Evolutionary conservation across 2,888 invertebrate genomes (phyloP).

Genomic region (Xestia c-nigrum): DNA sequence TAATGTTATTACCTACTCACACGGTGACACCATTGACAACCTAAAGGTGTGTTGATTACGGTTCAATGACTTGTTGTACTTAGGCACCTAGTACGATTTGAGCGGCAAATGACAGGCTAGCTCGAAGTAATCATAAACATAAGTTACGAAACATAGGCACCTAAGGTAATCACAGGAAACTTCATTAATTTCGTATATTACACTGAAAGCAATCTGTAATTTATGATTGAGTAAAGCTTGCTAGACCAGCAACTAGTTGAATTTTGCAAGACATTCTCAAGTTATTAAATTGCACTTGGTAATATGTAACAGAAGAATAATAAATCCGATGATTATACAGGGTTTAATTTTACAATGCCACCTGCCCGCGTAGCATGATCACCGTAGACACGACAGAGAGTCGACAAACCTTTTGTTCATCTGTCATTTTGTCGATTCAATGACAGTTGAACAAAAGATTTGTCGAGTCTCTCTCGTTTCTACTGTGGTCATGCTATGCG

Average conservation of each 20-base stretch:
- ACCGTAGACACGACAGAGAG: too few relatives aligned
- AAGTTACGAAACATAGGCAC: constrained; percentile 31
- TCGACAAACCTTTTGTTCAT: too few relatives aligned
- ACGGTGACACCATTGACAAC: not conserved
- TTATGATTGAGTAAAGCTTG: constrained; percentile 25
- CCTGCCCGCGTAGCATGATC: too few relatives aligned
- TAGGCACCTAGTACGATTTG: not conserved
- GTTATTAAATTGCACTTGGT: not conserved
- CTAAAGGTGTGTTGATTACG: not conserved
- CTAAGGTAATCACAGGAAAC: constrained; percentile 28
- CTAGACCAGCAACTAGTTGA: not conserved
- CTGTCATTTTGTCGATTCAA: too few relatives aligned
- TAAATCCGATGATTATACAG: not conserved
- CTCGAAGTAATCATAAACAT: not conserved
- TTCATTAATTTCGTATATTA: constrained; percentile 18
- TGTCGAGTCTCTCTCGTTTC: too few relatives aligned
- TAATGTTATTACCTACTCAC: not conserved
- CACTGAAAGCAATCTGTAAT: constrained; percentile 22
- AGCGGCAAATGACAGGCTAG: constrained; percentile 5
- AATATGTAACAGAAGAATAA: not conserved
- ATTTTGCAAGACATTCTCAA: constrained; percentile 7
- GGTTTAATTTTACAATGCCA: too few relatives aligned
- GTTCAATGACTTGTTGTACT: not conserved
- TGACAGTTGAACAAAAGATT: too few relatives aligned
- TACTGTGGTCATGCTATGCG: too few relatives aligned